A percentile compares a stretch with the other conserved stretches of the same genome.
phyloP scores from a whole-genome alignment of 2,797 vertebrate genomes.

The Halcyon smyrnensis region DNA sequence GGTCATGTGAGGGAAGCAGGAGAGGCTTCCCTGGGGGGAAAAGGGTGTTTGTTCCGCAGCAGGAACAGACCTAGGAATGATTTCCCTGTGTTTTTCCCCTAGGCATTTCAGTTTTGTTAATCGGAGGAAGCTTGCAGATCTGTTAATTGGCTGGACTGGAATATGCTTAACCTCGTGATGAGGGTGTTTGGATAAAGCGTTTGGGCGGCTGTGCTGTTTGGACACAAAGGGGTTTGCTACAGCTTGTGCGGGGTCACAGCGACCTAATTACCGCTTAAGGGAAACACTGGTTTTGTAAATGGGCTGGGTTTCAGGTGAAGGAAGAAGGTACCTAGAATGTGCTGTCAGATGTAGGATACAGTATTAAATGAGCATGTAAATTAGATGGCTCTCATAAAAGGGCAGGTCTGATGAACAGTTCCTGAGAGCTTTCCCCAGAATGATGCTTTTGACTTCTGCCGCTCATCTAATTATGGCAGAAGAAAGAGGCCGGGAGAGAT shows the following conservation, averaged over 20 bases:
- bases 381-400: conserved; percentile 54
- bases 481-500: background rate
- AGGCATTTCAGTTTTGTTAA: conserved; percentile 21
- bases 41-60: background rate
- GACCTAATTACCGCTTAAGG: conserved; percentile 6
- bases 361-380: conserved; percentile 39
- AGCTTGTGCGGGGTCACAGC: conserved; percentile 27
- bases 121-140: background rate
- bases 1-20: background rate
- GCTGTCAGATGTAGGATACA: background rate
- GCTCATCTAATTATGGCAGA: background rate
- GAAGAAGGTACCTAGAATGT: background rate
- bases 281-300: background rate
- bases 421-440: conserved; percentile 51
- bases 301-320: background rate
- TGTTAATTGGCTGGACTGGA: background rate
- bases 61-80: conserved; percentile 8
- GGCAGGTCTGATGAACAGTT: conserved; percentile 47
- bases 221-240: conserved; percentile 14
- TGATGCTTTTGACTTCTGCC: conserved; percentile 12
- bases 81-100: background rate
- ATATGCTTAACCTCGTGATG: conserved; percentile 1
- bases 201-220: background rate
- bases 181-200: conserved; percentile 25
- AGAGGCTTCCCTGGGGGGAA: background rate